These are phyloP conservation scores for Caenorhabditis zanzibari DNA, from an alignment of 2,888 invertebrate genomes.

Conservation along the genomic window DNA sequence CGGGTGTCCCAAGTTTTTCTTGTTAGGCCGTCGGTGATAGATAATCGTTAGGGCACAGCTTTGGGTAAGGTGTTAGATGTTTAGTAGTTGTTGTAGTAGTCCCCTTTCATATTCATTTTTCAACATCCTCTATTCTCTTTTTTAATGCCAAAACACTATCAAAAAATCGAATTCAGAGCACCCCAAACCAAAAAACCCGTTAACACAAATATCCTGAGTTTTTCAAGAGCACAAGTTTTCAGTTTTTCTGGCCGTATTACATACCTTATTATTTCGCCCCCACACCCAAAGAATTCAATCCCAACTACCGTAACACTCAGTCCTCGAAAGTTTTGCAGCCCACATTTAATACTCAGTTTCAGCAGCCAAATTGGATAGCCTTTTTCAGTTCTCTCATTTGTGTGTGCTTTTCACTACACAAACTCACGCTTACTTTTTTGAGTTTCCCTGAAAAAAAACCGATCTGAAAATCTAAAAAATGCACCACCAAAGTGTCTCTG, in stretches of 20 bases:
- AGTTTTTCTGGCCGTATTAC: slow-evolving; percentile 27
- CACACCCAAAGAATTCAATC: too few relatives aligned
- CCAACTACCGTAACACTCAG: too few relatives aligned
- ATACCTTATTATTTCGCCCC: too few relatives aligned
- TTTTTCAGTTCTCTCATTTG: neutral
- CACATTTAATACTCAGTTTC: neutral
- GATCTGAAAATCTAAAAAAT: slow-evolving; percentile 18
- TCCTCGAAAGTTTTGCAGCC: too few relatives aligned
- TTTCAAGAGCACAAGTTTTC: slow-evolving; percentile 11
- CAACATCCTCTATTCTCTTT: neutral
- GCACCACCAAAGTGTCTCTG: neutral
- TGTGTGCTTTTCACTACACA: slow-evolving; percentile 15
- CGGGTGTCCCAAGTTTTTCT: slow-evolving; percentile 5
- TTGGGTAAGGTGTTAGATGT: too few relatives aligned
- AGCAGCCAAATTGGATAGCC: neutral
- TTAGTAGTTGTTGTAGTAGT: neutral
- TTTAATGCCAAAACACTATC: neutral
- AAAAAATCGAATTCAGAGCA: slow-evolving; percentile 55
- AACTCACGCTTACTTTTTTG: neutral
- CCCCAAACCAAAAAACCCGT: neutral
- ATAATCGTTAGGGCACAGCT: too few relatives aligned
- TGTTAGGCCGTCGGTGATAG: slow-evolving; percentile 34
- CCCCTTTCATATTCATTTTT: neutral
- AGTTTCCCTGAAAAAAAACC: slow-evolving; percentile 20
- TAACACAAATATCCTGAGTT: slow-evolving; percentile 12